Percentiles rank a stretch among this genome's conserved stretches.
phyloP scores from a whole-genome alignment of 2,888 invertebrate genomes.

The Drosophila cognata region DNA sequence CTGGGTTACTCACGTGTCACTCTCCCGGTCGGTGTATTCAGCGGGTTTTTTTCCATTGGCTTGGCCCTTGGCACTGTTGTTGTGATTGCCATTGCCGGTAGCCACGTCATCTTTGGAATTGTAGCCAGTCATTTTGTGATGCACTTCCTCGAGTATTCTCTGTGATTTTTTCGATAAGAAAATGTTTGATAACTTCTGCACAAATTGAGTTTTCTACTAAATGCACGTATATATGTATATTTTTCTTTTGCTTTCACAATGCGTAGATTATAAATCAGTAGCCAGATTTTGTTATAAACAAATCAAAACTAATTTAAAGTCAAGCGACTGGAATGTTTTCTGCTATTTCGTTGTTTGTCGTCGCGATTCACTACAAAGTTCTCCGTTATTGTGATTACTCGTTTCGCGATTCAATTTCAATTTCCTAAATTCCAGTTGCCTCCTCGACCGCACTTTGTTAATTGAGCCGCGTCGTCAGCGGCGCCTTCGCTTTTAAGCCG shows the following conservation, averaged over 20 bases:
- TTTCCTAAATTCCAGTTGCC: constrained; percentile 40
- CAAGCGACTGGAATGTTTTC: constrained; percentile 50
- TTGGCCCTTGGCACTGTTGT: constrained; percentile 21
- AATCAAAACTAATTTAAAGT: constrained; percentile 49
- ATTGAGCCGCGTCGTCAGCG: constrained; percentile 50
- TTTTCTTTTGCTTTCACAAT: constrained; percentile 19
- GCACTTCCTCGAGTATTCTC: constrained; percentile 10
- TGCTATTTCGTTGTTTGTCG: constrained; percentile 61
- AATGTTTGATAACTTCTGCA: constrained; percentile 22
- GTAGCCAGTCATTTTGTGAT: constrained; percentile 65
- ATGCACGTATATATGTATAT: neutral
- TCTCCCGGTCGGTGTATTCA: constrained; percentile 60
- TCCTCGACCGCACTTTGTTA: constrained; percentile 53
- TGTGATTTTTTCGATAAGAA: constrained; percentile 9
- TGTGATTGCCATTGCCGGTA: constrained; percentile 53
- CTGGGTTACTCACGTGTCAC: constrained; percentile 57
- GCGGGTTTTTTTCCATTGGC: constrained; percentile 29
- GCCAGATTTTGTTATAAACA: constrained; percentile 25
- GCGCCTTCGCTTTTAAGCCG: constrained; percentile 55
- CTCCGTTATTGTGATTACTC: constrained; percentile 26
- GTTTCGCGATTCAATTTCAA: constrained; percentile 34
- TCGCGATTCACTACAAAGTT: constrained; percentile 21
- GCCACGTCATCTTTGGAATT: constrained; percentile 58
- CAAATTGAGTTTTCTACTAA: neutral
- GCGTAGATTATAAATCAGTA: constrained; percentile 15